Evolutionary conservation across 2,113 vertebrate genomes (phyloP).

Genomic region (Recurvirostra avosetta): DNA sequence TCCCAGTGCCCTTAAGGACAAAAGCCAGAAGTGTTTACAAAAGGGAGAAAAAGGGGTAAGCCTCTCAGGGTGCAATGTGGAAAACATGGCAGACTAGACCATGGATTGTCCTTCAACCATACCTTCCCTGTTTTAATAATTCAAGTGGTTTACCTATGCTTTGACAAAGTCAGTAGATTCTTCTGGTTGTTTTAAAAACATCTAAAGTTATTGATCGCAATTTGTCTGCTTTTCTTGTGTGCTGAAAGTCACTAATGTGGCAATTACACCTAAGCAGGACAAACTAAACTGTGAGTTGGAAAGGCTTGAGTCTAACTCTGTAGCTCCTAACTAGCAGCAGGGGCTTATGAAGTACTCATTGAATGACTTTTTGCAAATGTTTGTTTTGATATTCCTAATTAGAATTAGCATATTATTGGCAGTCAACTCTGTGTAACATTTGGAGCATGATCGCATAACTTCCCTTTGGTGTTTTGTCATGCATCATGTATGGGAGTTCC

Average conservation of each 20-base stretch:
- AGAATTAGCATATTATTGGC: constrained; percentile 3
- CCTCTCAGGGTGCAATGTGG: background rate
- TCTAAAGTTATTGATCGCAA: background rate
- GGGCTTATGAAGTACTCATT: background rate
- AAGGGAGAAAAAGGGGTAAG: background rate
- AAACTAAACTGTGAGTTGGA: background rate
- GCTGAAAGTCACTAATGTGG: background rate
- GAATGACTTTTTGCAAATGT: background rate
- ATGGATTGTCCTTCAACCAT: background rate
- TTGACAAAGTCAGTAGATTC: background rate
- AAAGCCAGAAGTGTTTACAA: background rate
- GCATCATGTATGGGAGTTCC: background rate
- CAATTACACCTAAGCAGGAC: background rate
- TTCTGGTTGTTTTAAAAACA: background rate
- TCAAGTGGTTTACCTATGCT: background rate
- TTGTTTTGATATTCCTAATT: constrained; percentile 35
- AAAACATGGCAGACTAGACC: background rate
- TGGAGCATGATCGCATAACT: background rate
- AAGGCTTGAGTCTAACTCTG: background rate
- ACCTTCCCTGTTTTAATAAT: background rate
- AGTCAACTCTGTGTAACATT: background rate
- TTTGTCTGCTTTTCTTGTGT: background rate
- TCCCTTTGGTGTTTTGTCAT: background rate
- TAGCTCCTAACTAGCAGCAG: background rate
- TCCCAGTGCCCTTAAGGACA: background rate